Evolutionary conservation across 2,888 invertebrate species (phyloP).

Genomic region (Macrosiphum euphorbiae): DNA sequence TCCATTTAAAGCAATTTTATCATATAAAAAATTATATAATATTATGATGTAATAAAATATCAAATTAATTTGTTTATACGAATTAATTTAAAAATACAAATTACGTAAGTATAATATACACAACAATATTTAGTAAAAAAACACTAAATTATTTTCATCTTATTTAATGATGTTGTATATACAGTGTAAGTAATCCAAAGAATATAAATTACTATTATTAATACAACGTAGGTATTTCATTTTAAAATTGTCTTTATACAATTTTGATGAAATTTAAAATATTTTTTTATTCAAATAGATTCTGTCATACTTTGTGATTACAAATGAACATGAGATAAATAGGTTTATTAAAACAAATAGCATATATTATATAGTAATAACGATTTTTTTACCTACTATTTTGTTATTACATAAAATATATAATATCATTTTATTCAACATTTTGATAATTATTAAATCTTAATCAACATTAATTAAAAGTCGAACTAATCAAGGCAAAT

Average conservation of each 20-base stretch:
- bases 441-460: background rate
- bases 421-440: background rate
- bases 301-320: background rate
- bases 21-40: background rate
- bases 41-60: no score
- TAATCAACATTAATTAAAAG: background rate
- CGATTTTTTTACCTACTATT: no score
- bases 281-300: background rate
- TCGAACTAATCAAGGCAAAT: background rate
- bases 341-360: no score
- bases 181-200: background rate
- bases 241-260: background rate
- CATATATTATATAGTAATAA: no score
- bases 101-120: background rate
- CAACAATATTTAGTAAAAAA: background rate
- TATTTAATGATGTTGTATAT: no score
- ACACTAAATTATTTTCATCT: background rate
- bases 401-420: background rate
- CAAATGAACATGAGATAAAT: background rate
- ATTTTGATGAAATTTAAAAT: background rate
- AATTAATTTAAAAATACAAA: background rate
- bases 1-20: background rate
- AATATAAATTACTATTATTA: background rate
- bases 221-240: background rate
- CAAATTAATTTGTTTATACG: background rate